Base-by-base conservation (phyloP, 1,140 invertebrate species). In the Solenopsis fugax region DNA sequence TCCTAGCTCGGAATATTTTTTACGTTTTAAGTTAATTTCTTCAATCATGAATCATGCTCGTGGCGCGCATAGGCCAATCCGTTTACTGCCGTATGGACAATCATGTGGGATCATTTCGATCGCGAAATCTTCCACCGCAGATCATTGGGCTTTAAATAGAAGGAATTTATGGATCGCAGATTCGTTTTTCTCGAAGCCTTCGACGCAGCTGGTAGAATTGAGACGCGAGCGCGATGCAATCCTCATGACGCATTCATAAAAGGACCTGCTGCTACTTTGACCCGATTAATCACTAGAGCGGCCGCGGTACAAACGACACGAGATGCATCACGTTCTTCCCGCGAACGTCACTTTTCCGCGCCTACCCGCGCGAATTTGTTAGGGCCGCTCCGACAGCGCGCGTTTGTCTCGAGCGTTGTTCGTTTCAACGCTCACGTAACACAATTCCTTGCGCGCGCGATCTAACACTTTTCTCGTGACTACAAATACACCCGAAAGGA, bases 391-490 rank as follows among this genome's bases (percentile, higher is more conserved):
- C 80, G 80, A 84, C 80, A 82, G 54, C 80, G 52, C 67, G 67
- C 67, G 65, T 82, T 72, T 82, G 41, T 82, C 80, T 82, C 67
- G 67, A 41, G 41, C 64, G 65, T 80, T 60, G 29, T 60, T 73
- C 80, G 80, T 50, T 73, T 56, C 69, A 60, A 48, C 80, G 80
- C 54, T 84, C 80, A 84, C 67, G 54, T 84, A 84, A 84, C 67
- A 84, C 80, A 73, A 84, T 84, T 84, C 41, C 67, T 41, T 24
- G 77, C 62, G 77, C 77, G 77, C 77, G 77, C 77, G 62, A 80
- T 80, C 77, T 73, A 84, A 60, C 41, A 84, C 67, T 84, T 84
- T 84, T 73, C 80, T 84, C 80, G 80, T n/a, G 80, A 50, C 69
- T 37, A 60, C 80, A 73, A 73, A 73, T 73, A 73, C 52, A 82